A percentile compares a stretch with the other conserved stretches of the same genome.
Conservation (phyloP, 2,113 vertebrate genomes). For the Lepus americanus region DNA sequence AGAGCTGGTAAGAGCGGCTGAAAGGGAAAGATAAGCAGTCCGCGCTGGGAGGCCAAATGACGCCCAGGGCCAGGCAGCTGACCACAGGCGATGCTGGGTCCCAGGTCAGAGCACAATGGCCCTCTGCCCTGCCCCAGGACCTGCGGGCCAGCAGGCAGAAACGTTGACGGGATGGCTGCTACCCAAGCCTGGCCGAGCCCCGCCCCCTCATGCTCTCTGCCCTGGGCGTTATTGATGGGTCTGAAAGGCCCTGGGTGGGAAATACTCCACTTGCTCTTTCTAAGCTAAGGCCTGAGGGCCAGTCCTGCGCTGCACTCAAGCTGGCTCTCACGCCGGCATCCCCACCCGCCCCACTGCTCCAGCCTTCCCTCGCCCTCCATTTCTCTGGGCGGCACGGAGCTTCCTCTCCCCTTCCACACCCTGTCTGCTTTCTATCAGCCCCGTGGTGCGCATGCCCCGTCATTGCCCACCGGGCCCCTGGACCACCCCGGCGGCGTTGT, state of each 20-base stretch:
- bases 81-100: neutral
- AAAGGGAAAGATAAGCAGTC: neutral
- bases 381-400: neutral
- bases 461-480: neutral
- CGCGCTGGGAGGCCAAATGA: neutral
- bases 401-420: neutral
- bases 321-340: neutral
- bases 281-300: neutral
- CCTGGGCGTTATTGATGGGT: neutral
- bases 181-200: fast-evolving
- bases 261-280: neutral
- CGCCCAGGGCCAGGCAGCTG: neutral
- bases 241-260: constrained; percentile 34
- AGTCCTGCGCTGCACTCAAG: neutral
- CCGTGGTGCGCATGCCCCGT: neutral
- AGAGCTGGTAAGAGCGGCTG: no score
- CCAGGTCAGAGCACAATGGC: neutral
- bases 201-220: neutral
- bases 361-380: neutral
- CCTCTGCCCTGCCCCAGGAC: neutral
- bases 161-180: neutral
- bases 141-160: neutral
- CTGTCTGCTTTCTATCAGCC: neutral
- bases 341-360: neutral
- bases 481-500: fast-evolving